These are phyloP conservation scores for Ammodramus savannarum DNA, from an alignment of 2,113 vertebrate genomes.

Conservation along the genomic window DNA sequence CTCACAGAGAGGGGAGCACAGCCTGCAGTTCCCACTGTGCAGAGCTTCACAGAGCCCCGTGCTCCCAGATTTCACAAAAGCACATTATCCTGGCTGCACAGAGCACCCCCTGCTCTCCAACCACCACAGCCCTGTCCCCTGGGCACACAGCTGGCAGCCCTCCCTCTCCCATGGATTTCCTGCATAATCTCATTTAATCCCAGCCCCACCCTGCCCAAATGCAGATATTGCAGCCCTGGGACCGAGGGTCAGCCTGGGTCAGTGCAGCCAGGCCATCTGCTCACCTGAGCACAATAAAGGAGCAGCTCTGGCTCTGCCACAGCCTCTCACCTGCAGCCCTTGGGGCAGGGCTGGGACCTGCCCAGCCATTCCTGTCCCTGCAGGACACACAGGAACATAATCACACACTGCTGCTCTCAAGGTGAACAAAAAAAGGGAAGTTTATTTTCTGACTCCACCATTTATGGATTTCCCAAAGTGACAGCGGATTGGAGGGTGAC, in stretches of 20 bases:
- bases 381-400: too few species aligned
- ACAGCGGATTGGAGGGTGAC: too few species aligned
- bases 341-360: not conserved
- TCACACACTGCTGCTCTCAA: too few species aligned
- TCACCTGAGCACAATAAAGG: accelerated
- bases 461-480: too few species aligned
- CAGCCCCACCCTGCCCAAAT: not conserved
- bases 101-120: not conserved
- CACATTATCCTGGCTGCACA: not conserved
- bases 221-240: not conserved
- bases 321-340: not conserved
- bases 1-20: not conserved
- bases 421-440: too few species aligned
- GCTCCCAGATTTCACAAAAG: not conserved
- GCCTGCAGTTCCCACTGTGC: not conserved
- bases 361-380: not conserved
- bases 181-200: not conserved
- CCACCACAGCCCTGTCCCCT: accelerated
- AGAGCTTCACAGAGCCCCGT: not conserved
- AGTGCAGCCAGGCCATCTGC: accelerated
- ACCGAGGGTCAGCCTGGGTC: accelerated
- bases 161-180: not conserved
- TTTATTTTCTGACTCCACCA: too few species aligned
- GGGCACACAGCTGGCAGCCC: not conserved
- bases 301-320: not conserved